Base-by-base conservation (phyloP, 1,140 invertebrate species). In the Bombus fervidus region DNA sequence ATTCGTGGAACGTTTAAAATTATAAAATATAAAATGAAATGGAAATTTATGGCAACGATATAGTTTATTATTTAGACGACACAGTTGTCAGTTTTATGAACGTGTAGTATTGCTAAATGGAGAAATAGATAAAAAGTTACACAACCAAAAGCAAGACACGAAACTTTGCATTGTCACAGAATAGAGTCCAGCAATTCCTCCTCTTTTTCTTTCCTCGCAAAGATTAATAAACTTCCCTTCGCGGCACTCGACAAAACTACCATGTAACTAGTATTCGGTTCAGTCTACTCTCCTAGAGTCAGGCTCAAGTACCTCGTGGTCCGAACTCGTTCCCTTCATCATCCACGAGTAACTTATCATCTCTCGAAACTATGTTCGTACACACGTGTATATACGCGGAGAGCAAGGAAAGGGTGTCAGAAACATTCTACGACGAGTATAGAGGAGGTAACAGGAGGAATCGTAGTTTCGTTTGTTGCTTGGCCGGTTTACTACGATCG, bases 331-430 rank as follows among this genome's bases (percentile, higher is more conserved):
- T 77, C 57, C 12, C 47, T 41, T 18, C 41, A 47, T 73, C 18
- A 34, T 22, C 28, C 28, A 10, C 6, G 75, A 77, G 75, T 77
- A 77, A 77, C 75, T 62, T 62, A 77, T 77, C 75, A 62, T 77
- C 53, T 77, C 75, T 77, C 37, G 75, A 77, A 62, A n/a, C 75
- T 77, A 39, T 39, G 43, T 39, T 39, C 69, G 59, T 66, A 28
- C 18, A 66, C 39, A 13, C n/a, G 75, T 41, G 18, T 31, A 28
- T 31, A 28, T 25, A 28, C 25, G 13, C 18, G 10, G n/a, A 43
- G 73, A n/a, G 41, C n/a, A 34, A 2, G 72, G 4, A 9, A 57
- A 64, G 75, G 64, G 43, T 53, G 39, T 47, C 57, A 37, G 53
- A 28, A 82, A 64, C 41, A 74, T 74, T 73, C 71, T n/a, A 22